Evolutionary conservation across 2,797 vertebrate genomes (phyloP), one percentile per base, ranked within the genome.

Genomic region (Trachurus trachurus): DNA sequence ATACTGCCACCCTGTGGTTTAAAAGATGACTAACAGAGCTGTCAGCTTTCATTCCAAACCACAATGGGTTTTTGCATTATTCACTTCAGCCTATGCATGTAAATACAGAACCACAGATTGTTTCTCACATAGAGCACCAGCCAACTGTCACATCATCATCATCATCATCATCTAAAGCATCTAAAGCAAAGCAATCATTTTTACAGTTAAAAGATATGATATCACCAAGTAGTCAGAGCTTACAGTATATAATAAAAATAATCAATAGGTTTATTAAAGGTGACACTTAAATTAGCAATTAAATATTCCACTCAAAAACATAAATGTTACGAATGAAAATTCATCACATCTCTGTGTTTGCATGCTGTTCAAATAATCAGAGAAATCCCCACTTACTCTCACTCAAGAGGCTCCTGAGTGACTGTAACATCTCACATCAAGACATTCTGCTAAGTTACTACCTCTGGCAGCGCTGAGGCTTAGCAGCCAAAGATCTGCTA

Each of bases 1-100:
- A 87, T 72, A 92, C 90, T 93, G 93, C 90, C 94, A 89, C 71
- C 94, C 47, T 83, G 93, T 94, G 95, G 90, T 52, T 26, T 2
- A 45, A n/a, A 17, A 58, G 3, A 21, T 19, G 12, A 22, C 2
- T 40, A 31, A 29, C 58, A 37, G 22, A 45, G 21, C 40, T 21
- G 50, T 42, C 2, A 21, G 26, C 16, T 12, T 16, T 65, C 0
- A 50, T 19, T 21, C 39, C 21, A 49, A 61, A 22, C 10, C 21
- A 42, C 21, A 39, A 16, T 2, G 2, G n/a, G 0, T 34, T 31
- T 71, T 45, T 29, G 21, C 9, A 60, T 74, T 54, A 69, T 52
- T 70, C 7, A 62, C 44, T 9, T 81, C 47, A 71, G 16, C 10
- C 9, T 58, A 11, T 15, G 10, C 39, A 53, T 69, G 37, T 31